phyloP scores from a whole-genome alignment of 2,797 vertebrate species.

The Masticophis lateralis region DNA sequence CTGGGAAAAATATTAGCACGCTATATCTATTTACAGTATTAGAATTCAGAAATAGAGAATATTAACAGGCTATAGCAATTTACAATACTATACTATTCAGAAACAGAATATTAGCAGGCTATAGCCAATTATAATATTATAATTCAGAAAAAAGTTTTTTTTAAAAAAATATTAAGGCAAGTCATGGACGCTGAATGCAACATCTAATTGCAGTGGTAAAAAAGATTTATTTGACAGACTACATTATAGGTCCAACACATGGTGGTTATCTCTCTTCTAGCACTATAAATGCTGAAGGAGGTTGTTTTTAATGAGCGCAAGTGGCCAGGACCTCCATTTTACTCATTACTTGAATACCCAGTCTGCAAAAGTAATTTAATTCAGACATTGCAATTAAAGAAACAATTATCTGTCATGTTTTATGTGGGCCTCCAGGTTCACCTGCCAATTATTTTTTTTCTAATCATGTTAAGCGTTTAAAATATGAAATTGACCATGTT shows the following conservation, averaged over 20 bases:
- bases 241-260: background rate
- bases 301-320: background rate
- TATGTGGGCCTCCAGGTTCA: conserved; percentile 45
- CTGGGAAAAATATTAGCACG: background rate
- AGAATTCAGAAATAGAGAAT: background rate
- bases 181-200: background rate
- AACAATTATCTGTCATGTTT: conserved; percentile 57
- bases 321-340: background rate
- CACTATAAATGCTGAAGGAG: conserved; percentile 4
- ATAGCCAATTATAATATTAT: background rate
- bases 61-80: background rate
- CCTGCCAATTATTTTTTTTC: conserved; percentile 45
- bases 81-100: background rate
- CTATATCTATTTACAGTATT: background rate
- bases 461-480: conserved; percentile 61
- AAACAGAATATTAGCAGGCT: background rate
- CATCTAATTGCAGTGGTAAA: rapidly evolving
- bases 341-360: background rate
- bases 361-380: conserved; percentile 43
- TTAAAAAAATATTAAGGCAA: background rate
- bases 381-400: conserved; percentile 50
- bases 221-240: background rate
- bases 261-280: background rate
- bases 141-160: background rate
- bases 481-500: conserved; percentile 49